Evolutionary conservation across 1,140 invertebrate genomes (phyloP), one percentile per base, ranked within the genome.

Genomic region (Lepidostoma basale): DNA sequence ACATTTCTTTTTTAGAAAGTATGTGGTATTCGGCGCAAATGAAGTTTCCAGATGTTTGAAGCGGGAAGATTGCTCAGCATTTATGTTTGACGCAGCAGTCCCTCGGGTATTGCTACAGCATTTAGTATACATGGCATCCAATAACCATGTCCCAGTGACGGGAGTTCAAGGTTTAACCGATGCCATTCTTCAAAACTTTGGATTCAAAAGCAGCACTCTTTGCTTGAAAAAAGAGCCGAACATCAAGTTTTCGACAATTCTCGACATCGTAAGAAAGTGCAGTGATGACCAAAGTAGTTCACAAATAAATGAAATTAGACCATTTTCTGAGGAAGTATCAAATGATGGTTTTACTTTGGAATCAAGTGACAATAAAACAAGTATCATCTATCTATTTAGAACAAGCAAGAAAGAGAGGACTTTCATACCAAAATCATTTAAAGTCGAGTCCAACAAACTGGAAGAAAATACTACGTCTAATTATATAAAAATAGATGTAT

Each of bases 71-170:
- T 68, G 68, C 40, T 47, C 33, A 6, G 59, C 64, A 25, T n/a
- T 73, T 16, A 26, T 73, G n/a, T 39, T 73, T 16, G 72, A 73
- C 23, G 64, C 64, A 4, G 47, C 65, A n/a, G 39, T 68, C 10
- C 72, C 72, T 23, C 23, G 28, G 5, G 62, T 73, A n/a, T 14
- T 73, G 39, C 44, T 65, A 10, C 14, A 33, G 8, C 68, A 73
- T 47, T 49, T 73, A 8, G 12, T 73, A 5, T 22, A 42, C 22
- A 28, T 58, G 26, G 65, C 68, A 22, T 16, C 40, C 5, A 14
- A 28, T 1, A 67, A 73, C 36, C 42, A 62, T 6, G 20, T 70
- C 23, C 59, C 68, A n/a, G 14, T 68, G 9, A n/a, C 69, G 5
- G 70, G 72, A 23, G 63, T 73, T 9, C 14, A 33, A 25, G 58